phyloP scores from a whole-genome alignment of 2,113 vertebrate genomes.

The Axis porcinus region DNA sequence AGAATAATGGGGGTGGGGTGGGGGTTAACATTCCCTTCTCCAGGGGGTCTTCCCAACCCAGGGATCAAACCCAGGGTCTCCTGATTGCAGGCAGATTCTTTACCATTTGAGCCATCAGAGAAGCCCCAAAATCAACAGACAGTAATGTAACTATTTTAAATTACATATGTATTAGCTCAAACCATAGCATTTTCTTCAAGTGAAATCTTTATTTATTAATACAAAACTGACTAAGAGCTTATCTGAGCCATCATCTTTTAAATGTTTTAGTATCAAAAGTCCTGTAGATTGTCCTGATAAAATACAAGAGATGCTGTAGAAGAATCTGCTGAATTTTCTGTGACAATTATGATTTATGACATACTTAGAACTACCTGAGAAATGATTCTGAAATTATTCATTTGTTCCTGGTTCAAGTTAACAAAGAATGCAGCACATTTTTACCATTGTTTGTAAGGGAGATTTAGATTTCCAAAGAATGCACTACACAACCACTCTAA shows the following conservation, averaged over 20 bases:
- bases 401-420: conserved; percentile 32
- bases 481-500: not conserved
- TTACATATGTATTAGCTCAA: not conserved
- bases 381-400: conserved; percentile 19
- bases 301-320: not conserved
- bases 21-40: not conserved
- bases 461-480: not conserved
- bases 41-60: not conserved
- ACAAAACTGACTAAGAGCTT: not conserved
- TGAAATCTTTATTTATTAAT: not conserved
- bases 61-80: not conserved
- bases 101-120: not conserved
- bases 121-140: not conserved
- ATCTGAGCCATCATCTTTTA: not conserved
- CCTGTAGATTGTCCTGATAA: not conserved
- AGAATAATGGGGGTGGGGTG: not conserved
- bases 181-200: not conserved
- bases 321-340: not conserved
- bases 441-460: not conserved
- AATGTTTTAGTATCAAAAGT: not conserved
- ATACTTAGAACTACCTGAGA: not conserved
- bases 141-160: not conserved
- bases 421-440: not conserved
- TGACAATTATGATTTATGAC: not conserved
- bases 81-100: not conserved